Evolutionary conservation across 2,113 vertebrate species (phyloP).

Genomic region (Psittacus erithacus): DNA sequence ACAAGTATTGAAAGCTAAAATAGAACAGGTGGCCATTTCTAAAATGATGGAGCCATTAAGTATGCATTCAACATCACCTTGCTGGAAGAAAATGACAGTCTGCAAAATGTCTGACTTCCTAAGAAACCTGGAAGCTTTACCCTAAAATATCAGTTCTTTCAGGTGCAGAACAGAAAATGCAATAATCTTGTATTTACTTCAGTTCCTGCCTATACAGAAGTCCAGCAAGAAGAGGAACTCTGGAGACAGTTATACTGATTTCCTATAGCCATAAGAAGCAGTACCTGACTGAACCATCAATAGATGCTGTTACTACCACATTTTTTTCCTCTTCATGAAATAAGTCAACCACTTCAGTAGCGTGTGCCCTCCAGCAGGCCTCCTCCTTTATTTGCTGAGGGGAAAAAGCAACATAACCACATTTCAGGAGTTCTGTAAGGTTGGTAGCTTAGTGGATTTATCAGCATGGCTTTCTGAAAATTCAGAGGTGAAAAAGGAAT

Average conservation of each 20-base stretch:
- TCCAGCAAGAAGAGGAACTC: not conserved
- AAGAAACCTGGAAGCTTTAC: not conserved
- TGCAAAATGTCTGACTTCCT: not conserved
- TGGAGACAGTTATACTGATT: not conserved
- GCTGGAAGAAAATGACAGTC: not conserved
- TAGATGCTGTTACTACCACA: conserved; percentile 69
- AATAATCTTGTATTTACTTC: not conserved
- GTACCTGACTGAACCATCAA: conserved; percentile 76
- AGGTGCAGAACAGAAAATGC: not conserved
- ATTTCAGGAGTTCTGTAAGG: not conserved
- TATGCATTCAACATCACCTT: not conserved
- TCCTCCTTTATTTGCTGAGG: conserved; percentile 72
- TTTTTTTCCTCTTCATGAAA: conserved; percentile 70
- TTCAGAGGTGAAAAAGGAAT: not conserved
- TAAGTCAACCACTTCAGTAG: conserved; percentile 64
- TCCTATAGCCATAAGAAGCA: not conserved
- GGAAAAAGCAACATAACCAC: not conserved
- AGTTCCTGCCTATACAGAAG: not conserved
- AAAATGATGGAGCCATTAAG: not conserved
- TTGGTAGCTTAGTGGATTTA: not conserved
- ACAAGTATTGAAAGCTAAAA: not conserved
- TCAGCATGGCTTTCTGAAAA: not conserved
- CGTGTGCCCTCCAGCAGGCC: conserved; percentile 71
- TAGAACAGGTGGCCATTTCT: not conserved
- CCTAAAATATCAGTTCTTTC: not conserved